Evolutionary conservation across 2,888 invertebrate species (phyloP).

Genomic region (Heliconius ethilla): DNA sequence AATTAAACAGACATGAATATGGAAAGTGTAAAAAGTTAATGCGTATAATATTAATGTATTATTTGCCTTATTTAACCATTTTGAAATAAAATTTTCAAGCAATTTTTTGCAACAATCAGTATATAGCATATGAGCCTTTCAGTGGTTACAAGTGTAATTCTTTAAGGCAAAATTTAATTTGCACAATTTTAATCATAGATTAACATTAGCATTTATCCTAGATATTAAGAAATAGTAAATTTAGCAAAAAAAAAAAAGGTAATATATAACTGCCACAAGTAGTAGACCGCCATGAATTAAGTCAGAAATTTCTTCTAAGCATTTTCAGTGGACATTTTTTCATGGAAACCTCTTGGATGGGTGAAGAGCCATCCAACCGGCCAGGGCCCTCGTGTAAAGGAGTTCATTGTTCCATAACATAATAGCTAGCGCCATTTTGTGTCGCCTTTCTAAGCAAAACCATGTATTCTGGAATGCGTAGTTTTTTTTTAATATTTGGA

Average conservation of each 20-base stretch:
- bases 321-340: slow-evolving; percentile 43
- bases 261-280: slow-evolving; percentile 13
- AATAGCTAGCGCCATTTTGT: slow-evolving; percentile 52
- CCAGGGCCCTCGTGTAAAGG: slow-evolving; percentile 43
- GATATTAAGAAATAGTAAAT: neutral
- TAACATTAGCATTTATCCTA: neutral
- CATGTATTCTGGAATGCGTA: slow-evolving; percentile 14
- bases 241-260: neutral
- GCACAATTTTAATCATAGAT: no score
- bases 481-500: neutral
- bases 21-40: neutral
- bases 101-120: neutral
- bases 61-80: neutral
- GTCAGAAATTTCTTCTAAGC: slow-evolving; percentile 36
- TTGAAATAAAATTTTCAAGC: neutral
- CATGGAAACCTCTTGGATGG: slow-evolving; percentile 38
- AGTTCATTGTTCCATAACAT: slow-evolving; percentile 52
- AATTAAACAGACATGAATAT: neutral
- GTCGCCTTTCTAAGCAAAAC: slow-evolving; percentile 40
- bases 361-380: slow-evolving; percentile 42
- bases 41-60: neutral
- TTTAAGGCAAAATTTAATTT: neutral
- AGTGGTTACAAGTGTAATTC: neutral
- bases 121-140: neutral
- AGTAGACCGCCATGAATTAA: slow-evolving; percentile 32